Evolutionary conservation across 2,888 invertebrate genomes (phyloP).

Genomic region (Zygogramma bicolorata): DNA sequence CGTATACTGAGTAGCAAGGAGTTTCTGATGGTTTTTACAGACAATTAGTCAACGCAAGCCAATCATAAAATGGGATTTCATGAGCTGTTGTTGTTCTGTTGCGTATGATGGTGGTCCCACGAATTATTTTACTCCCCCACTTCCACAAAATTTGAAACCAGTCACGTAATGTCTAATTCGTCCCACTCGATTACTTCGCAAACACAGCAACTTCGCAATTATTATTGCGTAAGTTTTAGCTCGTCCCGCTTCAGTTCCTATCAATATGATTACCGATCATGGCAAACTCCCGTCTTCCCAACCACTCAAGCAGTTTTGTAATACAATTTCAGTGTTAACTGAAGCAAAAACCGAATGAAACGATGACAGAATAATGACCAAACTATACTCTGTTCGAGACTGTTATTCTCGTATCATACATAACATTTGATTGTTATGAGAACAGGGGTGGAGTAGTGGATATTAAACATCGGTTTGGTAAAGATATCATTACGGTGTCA

Average conservation of each 20-base stretch:
- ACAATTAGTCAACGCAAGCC: too few species aligned
- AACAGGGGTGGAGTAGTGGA: too few species aligned
- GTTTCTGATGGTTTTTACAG: too few species aligned
- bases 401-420: too few species aligned
- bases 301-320: neutral
- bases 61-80: too few species aligned
- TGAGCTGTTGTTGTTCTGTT: too few species aligned
- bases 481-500: too few species aligned
- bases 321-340: neutral
- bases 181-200: slow-evolving; percentile 46
- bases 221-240: slow-evolving; percentile 46
- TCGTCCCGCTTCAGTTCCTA: slow-evolving; percentile 24
- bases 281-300: neutral
- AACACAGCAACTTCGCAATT: slow-evolving; percentile 42
- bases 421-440: too few species aligned
- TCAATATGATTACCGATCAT: slow-evolving; percentile 24
- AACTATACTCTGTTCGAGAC: too few species aligned
- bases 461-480: too few species aligned
- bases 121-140: slow-evolving; percentile 8
- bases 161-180: slow-evolving; percentile 49
- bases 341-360: neutral
- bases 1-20: too few species aligned
- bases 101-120: neutral
- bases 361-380: too few species aligned
- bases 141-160: slow-evolving; percentile 34